These are phyloP conservation scores for Periophthalmus modestus DNA, from an alignment of 2,113 vertebrate genomes.

Conservation along the genomic window DNA sequence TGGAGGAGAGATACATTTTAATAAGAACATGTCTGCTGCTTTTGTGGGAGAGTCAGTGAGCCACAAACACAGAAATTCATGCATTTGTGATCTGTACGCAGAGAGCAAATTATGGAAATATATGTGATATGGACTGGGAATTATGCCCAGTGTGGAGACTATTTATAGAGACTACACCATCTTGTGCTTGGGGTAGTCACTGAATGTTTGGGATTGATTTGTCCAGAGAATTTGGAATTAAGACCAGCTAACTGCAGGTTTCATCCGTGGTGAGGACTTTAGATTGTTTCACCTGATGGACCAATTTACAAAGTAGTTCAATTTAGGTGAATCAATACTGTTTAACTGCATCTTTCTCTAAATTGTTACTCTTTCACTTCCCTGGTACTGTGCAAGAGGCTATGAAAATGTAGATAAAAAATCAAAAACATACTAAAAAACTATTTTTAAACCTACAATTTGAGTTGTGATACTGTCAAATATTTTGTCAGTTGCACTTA, in stretches of 20 bases:
- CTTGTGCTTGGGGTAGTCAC: no score
- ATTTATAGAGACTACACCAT: no score
- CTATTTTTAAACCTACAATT: no score
- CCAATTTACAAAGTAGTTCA: not conserved
- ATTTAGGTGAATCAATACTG: not conserved
- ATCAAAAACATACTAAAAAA: no score
- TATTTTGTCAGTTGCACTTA: no score
- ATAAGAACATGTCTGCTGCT: not conserved
- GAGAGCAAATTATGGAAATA: not conserved
- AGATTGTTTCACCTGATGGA: no score
- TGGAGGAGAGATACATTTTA: not conserved
- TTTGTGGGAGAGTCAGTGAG: not conserved
- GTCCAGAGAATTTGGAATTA: no score
- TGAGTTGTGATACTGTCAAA: no score
- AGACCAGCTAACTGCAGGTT: no score
- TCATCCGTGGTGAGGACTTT: no score
- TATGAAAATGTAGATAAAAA: no score
- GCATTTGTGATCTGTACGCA: not conserved
- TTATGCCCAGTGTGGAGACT: not conserved
- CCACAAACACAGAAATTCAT: not conserved
- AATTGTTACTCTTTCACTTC: not conserved
- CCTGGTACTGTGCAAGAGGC: not conserved
- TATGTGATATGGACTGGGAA: not conserved
- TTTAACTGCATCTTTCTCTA: not conserved
- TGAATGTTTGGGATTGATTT: no score